Conservation (phyloP, 64 coral and sea anemone genomes). For the Trachythela sp. region DNA sequence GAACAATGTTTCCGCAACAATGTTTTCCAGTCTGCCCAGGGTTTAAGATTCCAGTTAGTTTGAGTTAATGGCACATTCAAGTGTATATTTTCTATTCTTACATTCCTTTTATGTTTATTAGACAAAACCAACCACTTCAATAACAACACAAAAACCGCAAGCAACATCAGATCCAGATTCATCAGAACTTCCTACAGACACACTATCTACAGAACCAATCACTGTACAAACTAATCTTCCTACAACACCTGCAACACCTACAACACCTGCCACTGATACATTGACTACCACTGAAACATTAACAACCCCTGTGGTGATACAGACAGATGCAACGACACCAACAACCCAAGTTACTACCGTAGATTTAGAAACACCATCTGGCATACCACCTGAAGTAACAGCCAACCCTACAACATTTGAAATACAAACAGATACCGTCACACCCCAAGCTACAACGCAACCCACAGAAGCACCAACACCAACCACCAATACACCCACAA, state of each 20-base stretch:
- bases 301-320: too few species aligned
- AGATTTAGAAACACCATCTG: neutral
- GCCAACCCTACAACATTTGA: neutral
- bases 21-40: too few species aligned
- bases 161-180: too few species aligned
- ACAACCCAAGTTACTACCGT: neutral
- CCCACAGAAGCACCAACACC: too few species aligned
- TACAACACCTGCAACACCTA: neutral
- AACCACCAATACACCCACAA: too few species aligned
- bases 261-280: neutral
- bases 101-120: too few species aligned
- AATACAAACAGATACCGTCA: neutral
- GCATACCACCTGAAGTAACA: neutral
- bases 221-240: neutral
- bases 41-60: too few species aligned
- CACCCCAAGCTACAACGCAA: too few species aligned
- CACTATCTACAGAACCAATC: neutral
- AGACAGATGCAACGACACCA: too few species aligned
- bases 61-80: too few species aligned
- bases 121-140: neutral
- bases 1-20: too few species aligned
- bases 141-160: neutral
- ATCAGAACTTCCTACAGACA: neutral
- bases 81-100: too few species aligned
- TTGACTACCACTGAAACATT: neutral